phyloP scores from a whole-genome alignment of 2,888 invertebrate genomes.

The Muschampia plurimacula region DNA sequence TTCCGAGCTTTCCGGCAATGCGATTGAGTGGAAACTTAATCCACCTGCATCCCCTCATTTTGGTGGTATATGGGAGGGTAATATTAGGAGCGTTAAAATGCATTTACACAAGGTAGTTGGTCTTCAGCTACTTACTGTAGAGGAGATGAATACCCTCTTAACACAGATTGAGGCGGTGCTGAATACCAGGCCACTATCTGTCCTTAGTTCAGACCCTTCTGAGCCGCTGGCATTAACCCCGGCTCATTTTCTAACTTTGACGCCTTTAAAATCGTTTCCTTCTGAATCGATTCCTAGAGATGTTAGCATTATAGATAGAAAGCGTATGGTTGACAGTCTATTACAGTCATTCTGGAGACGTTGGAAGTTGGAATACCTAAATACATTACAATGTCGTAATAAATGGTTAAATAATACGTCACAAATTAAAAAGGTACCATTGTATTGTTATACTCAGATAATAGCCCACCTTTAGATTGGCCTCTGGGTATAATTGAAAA shows the following conservation, averaged over 20 bases:
- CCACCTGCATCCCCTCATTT: conserved; percentile 29
- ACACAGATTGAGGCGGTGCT: conserved; percentile 26
- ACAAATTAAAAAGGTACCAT: conserved; percentile 20
- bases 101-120: conserved; percentile 25
- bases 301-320: conserved; percentile 5
- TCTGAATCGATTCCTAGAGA: conserved; percentile 2
- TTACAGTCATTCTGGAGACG: conserved; percentile 15
- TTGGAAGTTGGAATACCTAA: conserved; percentile 20
- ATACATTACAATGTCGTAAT: conserved; percentile 24
- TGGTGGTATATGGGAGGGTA: conserved; percentile 34
- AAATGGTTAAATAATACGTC: conserved; percentile 12
- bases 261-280: conserved; percentile 15
- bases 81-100: conserved; percentile 32
- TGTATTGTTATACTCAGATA: conserved; percentile 13
- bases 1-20: neutral
- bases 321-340: conserved; percentile 10
- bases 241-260: conserved; percentile 26
- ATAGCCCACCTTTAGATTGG: conserved; percentile 21
- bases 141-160: conserved; percentile 24
- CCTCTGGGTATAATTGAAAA: conserved; percentile 19
- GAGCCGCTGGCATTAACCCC: conserved; percentile 28
- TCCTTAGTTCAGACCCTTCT: conserved; percentile 21
- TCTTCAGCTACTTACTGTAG: conserved; percentile 10
- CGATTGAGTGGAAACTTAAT: conserved; percentile 25
- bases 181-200: conserved; percentile 15